Base-by-base conservation (phyloP, 2,888 invertebrate species). In the Ypsolopha sequella region DNA sequence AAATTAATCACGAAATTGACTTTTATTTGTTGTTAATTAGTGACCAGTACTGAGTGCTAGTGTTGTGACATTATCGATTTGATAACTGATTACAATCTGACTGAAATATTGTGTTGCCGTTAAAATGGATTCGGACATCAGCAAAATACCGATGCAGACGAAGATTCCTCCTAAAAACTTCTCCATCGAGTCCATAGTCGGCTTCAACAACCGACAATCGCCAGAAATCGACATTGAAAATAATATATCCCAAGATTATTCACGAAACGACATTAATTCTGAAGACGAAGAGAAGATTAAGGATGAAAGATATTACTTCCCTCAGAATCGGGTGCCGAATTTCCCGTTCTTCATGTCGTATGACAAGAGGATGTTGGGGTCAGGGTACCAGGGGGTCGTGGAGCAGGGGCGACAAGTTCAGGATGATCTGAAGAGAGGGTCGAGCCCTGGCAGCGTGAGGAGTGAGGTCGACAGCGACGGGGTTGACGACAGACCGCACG, bases 171-270 rank as follows among this genome's bases (percentile, higher is more conserved):
- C 90, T 34, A 89, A 89, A 58, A 90, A 90, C 53, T 90, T 90
- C 64, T 89, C 90, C 0, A 90, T 90, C n/a, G 90, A 90, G 71
- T 90, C 90, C 38, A 82, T 90, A 50, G 90, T 90, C 0, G 87
- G 87, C 0, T 58, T 85, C 6, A 77, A 64, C 52, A 73, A 79
- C 13, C 61, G 78, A 1, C 62, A 81, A 50, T 82, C 82, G 1
- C 86, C 85, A 0, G 86, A 84, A 58, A 86, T 86, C 60, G 86
- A 86, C 65, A 85, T 86, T 0, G 86, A 86, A 49, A 84, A 76
- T 34, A 76, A 71, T 9, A 77, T 84, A 24, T 75, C 77, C 0
- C 77, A 80, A 54, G 84, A 85, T 55, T 84, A 76, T 52, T 65
- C 71, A 0, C 63, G 55, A 0, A 64, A 63, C 8, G 68, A 71